These are phyloP conservation scores for Drosophila willistoni DNA, from an alignment of 1,140 invertebrate species.

Conservation along the genomic window DNA sequence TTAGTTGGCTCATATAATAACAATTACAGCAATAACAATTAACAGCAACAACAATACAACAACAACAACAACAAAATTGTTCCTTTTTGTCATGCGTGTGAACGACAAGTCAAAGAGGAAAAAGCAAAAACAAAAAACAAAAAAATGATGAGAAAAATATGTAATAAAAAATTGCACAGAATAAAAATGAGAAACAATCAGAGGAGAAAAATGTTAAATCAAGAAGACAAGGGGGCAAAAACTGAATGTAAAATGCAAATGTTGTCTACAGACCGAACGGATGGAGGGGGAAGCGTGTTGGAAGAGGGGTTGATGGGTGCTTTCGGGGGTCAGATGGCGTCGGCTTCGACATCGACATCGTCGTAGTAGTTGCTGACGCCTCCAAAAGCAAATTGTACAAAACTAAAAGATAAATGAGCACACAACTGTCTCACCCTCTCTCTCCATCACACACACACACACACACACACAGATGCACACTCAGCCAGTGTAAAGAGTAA, in stretches of 20 bases:
- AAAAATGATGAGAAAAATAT: slow-evolving; percentile 28
- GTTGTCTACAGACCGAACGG: slow-evolving; percentile 46
- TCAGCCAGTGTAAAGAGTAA: slow-evolving; percentile 30
- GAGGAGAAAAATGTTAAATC: slow-evolving; percentile 54
- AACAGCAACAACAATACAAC: slow-evolving; percentile 51
- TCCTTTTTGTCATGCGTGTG: slow-evolving; percentile 45
- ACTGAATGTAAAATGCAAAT: slow-evolving; percentile 78
- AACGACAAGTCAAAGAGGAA: slow-evolving; percentile 45
- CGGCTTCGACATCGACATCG: no score
- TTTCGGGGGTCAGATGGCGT: background rate
- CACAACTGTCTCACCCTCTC: slow-evolving; percentile 53
- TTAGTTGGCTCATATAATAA: slow-evolving; percentile 68
- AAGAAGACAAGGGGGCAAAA: slow-evolving; percentile 53
- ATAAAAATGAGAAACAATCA: slow-evolving; percentile 8
- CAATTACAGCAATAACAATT: slow-evolving; percentile 70
- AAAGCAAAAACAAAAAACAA: slow-evolving; percentile 21
- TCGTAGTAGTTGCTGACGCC: slow-evolving; percentile 39
- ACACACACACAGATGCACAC: no score
- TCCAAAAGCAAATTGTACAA: slow-evolving; percentile 53
- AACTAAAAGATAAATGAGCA: slow-evolving; percentile 78
- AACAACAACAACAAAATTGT: slow-evolving; percentile 24
- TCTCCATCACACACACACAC: background rate
- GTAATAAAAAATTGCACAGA: slow-evolving; percentile 31
- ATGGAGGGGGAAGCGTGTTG: background rate
- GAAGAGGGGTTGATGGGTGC: background rate